These are phyloP conservation scores for Oreocharis arfaki DNA, from an alignment of 2,113 vertebrate species.

Conservation along the genomic window DNA sequence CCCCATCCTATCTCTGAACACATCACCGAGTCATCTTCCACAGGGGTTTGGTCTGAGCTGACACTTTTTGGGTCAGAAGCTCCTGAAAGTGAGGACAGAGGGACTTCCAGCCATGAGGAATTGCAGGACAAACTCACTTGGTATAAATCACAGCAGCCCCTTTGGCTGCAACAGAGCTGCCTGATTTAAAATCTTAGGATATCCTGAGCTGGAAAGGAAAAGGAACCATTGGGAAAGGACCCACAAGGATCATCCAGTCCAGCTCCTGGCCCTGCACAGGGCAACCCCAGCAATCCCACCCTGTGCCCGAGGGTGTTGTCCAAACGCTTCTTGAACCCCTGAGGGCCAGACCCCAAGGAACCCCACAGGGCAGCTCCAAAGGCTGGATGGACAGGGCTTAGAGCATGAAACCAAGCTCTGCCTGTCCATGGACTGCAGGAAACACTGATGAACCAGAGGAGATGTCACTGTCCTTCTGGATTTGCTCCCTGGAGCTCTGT, in stretches of 20 bases:
- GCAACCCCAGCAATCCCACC: background rate
- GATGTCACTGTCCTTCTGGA: background rate
- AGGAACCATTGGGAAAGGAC: too few relatives aligned
- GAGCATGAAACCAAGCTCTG: background rate
- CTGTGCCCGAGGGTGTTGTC: background rate
- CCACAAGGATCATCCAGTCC: background rate
- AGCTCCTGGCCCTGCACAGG: background rate
- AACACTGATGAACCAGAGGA: background rate
- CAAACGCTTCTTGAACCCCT: background rate
- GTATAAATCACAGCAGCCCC: background rate
- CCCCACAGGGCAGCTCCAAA: background rate
- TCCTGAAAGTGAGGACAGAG: background rate
- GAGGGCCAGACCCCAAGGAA: background rate
- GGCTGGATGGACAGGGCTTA: background rate
- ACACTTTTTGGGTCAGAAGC: background rate
- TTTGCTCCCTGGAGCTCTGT: background rate
- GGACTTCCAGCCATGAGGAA: background rate
- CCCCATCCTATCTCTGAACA: background rate
- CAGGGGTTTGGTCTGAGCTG: background rate
- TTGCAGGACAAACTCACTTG: background rate
- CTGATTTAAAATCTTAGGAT: background rate
- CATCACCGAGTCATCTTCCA: background rate
- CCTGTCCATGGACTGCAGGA: background rate
- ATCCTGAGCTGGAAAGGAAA: background rate
- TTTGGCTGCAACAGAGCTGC: background rate